phyloP scores from a whole-genome alignment of 1,140 invertebrate genomes.

The Scylla paramamosain region DNA sequence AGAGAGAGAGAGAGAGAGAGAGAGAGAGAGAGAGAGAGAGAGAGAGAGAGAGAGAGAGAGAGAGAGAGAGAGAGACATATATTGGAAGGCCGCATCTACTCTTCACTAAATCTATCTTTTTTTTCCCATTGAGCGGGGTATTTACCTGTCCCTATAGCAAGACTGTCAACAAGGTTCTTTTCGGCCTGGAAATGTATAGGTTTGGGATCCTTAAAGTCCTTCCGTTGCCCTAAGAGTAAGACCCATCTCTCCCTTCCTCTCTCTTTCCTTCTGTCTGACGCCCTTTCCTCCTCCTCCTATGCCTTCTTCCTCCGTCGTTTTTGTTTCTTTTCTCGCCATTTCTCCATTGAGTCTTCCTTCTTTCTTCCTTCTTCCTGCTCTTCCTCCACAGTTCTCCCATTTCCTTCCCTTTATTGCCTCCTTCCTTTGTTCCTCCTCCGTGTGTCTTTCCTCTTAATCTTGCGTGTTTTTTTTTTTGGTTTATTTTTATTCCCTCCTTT shows the following conservation, averaged over 20 bases:
- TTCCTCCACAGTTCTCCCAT: not conserved
- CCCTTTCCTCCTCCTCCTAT: not conserved
- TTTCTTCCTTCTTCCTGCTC: not conserved
- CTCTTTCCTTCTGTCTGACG: not conserved
- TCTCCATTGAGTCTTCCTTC: not conserved
- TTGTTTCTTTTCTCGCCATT: not conserved
- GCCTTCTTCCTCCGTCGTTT: not conserved
- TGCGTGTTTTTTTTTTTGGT: not conserved
- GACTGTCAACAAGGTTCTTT: slow-evolving; percentile 11
- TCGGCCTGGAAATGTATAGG: not conserved
- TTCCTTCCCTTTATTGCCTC: not conserved
- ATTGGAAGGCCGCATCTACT: not conserved
- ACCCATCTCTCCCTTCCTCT: slow-evolving; percentile 9
- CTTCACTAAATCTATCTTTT: slow-evolving; percentile 10
- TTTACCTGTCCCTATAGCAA: slow-evolving; percentile 2
- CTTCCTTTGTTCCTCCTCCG: not conserved
- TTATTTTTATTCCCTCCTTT: not conserved
- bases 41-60: no score
- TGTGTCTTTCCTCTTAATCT: not conserved
- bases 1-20: not conserved
- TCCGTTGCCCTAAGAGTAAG: not conserved
- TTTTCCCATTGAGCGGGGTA: not conserved
- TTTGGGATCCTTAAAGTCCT: not conserved
- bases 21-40: not conserved
- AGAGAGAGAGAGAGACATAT: not conserved